Percentiles rank a stretch among this genome's conserved stretches.
phyloP scores from a whole-genome alignment of 2,888 invertebrate genomes.

The Trisateles emortualis region DNA sequence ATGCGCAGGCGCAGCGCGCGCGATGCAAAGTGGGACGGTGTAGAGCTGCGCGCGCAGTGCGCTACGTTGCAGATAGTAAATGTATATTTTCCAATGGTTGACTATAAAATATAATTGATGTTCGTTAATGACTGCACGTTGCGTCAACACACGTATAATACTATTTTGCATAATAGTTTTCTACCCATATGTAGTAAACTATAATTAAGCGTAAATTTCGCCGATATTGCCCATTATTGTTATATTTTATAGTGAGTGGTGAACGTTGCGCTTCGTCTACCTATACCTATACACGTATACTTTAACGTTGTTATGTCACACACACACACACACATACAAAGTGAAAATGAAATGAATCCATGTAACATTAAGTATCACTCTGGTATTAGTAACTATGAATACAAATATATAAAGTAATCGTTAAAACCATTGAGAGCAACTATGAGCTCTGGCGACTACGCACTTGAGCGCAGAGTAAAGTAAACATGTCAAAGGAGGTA shows the following conservation, averaged over 20 bases:
- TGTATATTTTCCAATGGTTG: background rate
- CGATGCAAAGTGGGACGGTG: no score
- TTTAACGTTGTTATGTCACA: background rate
- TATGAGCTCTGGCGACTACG: no score
- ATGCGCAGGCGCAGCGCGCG: background rate
- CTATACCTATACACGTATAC: background rate
- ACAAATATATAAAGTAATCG: no score
- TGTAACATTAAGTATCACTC: no score
- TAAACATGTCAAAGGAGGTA: no score
- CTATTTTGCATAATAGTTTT: constrained; percentile 8
- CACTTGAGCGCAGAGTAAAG: no score
- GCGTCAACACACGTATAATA: background rate
- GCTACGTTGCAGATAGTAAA: background rate
- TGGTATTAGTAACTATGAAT: no score
- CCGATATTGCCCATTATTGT: background rate
- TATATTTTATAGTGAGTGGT: background rate
- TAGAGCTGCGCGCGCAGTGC: no score
- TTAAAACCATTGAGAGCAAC: no score
- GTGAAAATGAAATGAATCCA: no score
- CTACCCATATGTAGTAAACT: no score
- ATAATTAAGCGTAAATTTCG: constrained; percentile 1
- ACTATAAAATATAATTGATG: background rate
- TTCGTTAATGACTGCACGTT: constrained; percentile 9
- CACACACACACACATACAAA: no score
- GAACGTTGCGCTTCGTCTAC: background rate